phyloP scores from a whole-genome alignment of 2,888 invertebrate species.

The Enchytraeus crypticus region DNA sequence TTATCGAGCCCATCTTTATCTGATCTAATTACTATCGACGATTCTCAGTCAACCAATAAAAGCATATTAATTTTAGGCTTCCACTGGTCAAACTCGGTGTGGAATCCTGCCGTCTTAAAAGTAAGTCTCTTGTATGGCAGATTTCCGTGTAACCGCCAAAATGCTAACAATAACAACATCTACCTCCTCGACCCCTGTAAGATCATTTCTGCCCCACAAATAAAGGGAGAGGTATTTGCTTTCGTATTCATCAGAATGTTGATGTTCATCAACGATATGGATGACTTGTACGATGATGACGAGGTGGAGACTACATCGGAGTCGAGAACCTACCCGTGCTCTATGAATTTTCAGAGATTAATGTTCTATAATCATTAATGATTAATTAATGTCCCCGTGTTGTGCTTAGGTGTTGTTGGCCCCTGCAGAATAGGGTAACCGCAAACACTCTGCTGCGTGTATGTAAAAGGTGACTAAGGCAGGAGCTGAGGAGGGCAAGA shows the following conservation, averaged over 20 bases:
- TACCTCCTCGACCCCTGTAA: background rate
- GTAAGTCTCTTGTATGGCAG: conserved; percentile 79
- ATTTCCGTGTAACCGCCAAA: background rate
- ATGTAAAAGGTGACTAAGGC: too few relatives aligned
- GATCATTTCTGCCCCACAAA: conserved; percentile 49
- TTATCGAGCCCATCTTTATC: too few relatives aligned
- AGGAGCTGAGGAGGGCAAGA: too few relatives aligned
- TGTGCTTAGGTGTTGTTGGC: too few relatives aligned
- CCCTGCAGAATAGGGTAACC: too few relatives aligned
- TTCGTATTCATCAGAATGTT: conserved; percentile 60
- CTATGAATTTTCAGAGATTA: conserved; percentile 50
- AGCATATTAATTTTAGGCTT: too few relatives aligned
- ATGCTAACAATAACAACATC: background rate
- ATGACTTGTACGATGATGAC: conserved; percentile 1
- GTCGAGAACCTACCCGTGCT: conserved; percentile 49
- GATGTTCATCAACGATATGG: conserved; percentile 56
- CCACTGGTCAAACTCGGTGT: conserved; percentile 97
- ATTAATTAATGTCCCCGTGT: too few relatives aligned
- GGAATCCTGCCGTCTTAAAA: conserved; percentile 66
- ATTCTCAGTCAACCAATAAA: too few relatives aligned
- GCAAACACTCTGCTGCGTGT: too few relatives aligned
- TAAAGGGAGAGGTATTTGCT: conserved; percentile 33
- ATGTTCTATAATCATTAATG: too few relatives aligned
- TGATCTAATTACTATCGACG: too few relatives aligned
- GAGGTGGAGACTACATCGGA: conserved; percentile 13